These are phyloP conservation scores for Acromyrmex heyeri DNA, from an alignment of 1,140 invertebrate species.

Conservation along the genomic window DNA sequence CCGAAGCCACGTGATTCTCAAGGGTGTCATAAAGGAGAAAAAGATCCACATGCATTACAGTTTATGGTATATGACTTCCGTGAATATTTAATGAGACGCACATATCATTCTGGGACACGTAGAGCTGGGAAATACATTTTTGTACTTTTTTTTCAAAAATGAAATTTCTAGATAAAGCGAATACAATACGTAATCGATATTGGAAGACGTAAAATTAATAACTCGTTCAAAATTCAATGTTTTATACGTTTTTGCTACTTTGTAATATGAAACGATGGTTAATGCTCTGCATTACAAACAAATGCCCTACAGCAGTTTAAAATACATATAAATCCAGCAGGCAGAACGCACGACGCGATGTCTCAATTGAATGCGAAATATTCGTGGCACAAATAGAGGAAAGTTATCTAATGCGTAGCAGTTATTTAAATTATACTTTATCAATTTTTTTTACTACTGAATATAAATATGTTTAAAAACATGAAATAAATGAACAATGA, in stretches of 20 bases:
- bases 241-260: not conserved
- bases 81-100: constrained; percentile 71
- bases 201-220: constrained; percentile 22
- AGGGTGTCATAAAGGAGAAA: constrained; percentile 58
- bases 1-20: constrained; percentile 55
- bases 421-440: not conserved
- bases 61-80: constrained; percentile 65
- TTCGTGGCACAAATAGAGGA: not conserved
- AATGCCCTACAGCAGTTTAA: not conserved
- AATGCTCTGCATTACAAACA: not conserved
- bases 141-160: not conserved
- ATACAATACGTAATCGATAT: constrained; percentile 1
- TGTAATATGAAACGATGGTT: not conserved
- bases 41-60: constrained; percentile 54
- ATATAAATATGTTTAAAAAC: not conserved
- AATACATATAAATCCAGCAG: not conserved
- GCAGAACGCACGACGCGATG: not conserved
- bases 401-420: not conserved
- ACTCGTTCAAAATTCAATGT: not conserved
- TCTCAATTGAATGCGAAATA: constrained; percentile 30
- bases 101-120: constrained; percentile 14
- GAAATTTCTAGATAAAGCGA: constrained; percentile 1
- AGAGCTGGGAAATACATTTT: not conserved
- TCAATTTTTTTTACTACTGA: not conserved
- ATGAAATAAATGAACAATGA: not conserved